Evolutionary conservation across 2,797 vertebrate species (phyloP), one percentile per base, ranked within the genome.

Genomic region (Phataginus tetradactyla): DNA sequence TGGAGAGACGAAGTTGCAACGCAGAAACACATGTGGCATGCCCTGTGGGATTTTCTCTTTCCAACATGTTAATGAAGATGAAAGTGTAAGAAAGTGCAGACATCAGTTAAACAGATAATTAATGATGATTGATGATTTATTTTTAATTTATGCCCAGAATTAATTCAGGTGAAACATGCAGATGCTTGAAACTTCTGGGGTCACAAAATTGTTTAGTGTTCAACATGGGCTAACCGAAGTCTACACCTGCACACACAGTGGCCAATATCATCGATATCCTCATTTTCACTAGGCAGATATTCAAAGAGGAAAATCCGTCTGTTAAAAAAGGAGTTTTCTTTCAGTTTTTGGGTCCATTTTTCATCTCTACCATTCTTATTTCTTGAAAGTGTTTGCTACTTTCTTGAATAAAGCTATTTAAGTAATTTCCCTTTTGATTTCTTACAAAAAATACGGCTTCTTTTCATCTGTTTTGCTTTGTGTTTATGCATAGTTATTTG

Each of bases 71-170:
- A 98, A 98, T 98, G 98, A 98, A 98, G 96, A 98, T 90, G 89
- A 97, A 98, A 96, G 91, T 96, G 72, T 92, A 97, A 97, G 97
- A 97, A 98, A 97, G 93, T 94, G 71, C 95, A 98, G 96, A 81
- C 94, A 96, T 97, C 88, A 94, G 88, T 94, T 96, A 96, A 98
- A 97, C 10, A 9, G 96, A 96, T 97, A 98, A 98, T 98, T 98
- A 98, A 97, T 97, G 90, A 98, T 96, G 98, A 98, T 89, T 97
- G 96, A 97, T 98, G 97, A 96, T 93, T 98, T 92, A 96, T 74
- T 98, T 97, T 96, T 96, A 97, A 98, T 97, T 96, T 97, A 95
- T 87, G 96, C 57, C 79, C 79, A 83, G 95, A 32, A 97, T 94
- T 94, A 97, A 98, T 96, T 97, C 94, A 96, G 27, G 6, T 96